Percentiles rank a stretch among this genome's conserved stretches.
These are phyloP conservation scores for Ditylenchus weischeri DNA, from an alignment of 2,888 invertebrate genomes.

Conservation along the genomic window DNA sequence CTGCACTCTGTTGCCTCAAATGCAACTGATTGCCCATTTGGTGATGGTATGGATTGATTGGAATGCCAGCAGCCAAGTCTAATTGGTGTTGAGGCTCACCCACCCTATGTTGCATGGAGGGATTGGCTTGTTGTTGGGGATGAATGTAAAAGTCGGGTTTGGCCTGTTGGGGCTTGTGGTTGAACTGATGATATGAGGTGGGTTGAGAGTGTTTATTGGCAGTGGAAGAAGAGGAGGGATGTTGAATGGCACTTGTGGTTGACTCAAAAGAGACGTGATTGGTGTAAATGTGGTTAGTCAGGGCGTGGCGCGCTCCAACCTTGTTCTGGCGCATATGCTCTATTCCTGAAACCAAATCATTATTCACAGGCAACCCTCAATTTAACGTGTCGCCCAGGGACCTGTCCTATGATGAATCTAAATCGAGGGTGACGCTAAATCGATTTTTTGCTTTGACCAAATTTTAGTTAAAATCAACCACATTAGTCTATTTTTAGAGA, in stretches of 20 bases:
- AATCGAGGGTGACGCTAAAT: no score
- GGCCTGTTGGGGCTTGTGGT: constrained; percentile 15
- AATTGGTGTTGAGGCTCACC: neutral
- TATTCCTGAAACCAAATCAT: constrained; percentile 10
- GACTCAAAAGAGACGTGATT: constrained; percentile 44
- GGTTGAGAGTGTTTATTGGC: constrained; percentile 18
- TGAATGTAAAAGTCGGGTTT: neutral
- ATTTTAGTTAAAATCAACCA: no score
- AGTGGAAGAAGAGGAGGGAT: neutral
- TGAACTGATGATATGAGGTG: constrained; percentile 14
- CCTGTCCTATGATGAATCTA: no score
- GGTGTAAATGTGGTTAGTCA: constrained; percentile 26
- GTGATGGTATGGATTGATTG: constrained; percentile 1
- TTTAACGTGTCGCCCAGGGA: no score
- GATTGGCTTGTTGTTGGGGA: constrained; percentile 2
- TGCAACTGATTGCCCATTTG: no score
- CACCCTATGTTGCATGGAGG: neutral
- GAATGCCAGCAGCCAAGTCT: neutral
- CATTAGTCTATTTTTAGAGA: no score
- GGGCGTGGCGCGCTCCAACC: neutral
- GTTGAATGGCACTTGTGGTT: constrained; percentile 28
- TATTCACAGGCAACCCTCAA: no score
- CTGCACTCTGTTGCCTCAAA: no score
- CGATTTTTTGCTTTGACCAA: no score
- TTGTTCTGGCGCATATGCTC: constrained; percentile 27